Base-by-base conservation (phyloP, 1,140 invertebrate species). In the Delia radicum region DNA sequence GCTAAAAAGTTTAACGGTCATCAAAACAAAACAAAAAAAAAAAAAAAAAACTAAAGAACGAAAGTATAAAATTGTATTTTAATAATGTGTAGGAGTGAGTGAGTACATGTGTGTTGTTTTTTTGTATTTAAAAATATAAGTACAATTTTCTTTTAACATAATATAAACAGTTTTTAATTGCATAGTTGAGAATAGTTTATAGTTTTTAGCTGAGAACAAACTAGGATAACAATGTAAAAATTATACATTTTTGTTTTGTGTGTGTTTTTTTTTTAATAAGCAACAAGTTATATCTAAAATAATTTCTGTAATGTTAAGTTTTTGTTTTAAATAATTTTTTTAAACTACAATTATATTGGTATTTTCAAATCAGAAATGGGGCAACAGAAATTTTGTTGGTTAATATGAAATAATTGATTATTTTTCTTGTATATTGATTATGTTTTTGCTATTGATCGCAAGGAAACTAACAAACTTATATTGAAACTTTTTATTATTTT, bases 141-240 rank as follows among this genome's bases (percentile, higher is more conserved):
- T 55, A 55, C 48, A 55, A 55, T 55, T 55, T 55, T 55, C 33
- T n/a, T 42, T 42, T 21, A 21, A 55, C 48, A 55, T 55, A 55
- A 55, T 55, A 55, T 55, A 55, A 55, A 55, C 48, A 55, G 7
- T 7, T 8, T 42, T 21, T 55, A 48, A 48, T 48, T 55, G 48
- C 24, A 48, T 37, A 72, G 21, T 72, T 13, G 31, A 42, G 33
- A 29, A 33, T 33, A 15, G 12, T 13, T 10, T 42, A 13, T 42
- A 42, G 37, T 42, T 42, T 29, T 67, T 28, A 29, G 27, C 29
- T 67, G 13, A 33, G 31, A 67, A 55, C 42, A 73, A 73, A 55
- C 37, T 73, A 37, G 27, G 42, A 69, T 69, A 69, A 69, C 65
- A 69, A 73, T 48, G 37, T 48, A 73, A 73, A n/a, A 73, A 73